These are phyloP conservation scores for Hybognathus amarus DNA, from an alignment of 2,797 vertebrate species.

Conservation along the genomic window DNA sequence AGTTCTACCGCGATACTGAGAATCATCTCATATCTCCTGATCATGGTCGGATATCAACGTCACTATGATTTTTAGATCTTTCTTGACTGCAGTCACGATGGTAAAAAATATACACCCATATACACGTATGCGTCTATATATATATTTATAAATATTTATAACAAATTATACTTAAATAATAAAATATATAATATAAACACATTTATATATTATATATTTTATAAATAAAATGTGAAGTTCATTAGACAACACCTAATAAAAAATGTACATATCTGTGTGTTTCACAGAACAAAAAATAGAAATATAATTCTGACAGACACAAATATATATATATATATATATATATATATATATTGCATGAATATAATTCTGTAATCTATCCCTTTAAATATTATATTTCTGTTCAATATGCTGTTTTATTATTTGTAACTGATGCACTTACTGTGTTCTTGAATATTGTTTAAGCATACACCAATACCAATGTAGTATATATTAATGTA, in stretches of 20 bases:
- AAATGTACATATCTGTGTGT: background rate
- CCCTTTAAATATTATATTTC: too few species aligned
- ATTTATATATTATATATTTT: too few species aligned
- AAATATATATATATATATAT: too few species aligned
- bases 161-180: background rate
- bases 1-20: background rate
- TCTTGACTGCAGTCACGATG: background rate
- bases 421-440: background rate
- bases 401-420: background rate
- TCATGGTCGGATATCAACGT: background rate
- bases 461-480: too few species aligned
- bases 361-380: too few species aligned
- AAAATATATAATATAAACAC: background rate
- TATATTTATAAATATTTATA: too few species aligned
- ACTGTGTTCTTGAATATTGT: background rate
- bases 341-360: too few species aligned
- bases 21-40: background rate
- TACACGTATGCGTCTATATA: too few species aligned
- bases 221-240: background rate
- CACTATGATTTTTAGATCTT: background rate
- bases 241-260: background rate
- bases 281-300: background rate
- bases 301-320: too few species aligned
- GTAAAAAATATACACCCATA: too few species aligned
- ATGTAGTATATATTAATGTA: background rate